Evolutionary conservation across 2,113 vertebrate genomes (phyloP), one percentile per base, ranked within the genome.

Genomic region (Anhinga rufa): DNA sequence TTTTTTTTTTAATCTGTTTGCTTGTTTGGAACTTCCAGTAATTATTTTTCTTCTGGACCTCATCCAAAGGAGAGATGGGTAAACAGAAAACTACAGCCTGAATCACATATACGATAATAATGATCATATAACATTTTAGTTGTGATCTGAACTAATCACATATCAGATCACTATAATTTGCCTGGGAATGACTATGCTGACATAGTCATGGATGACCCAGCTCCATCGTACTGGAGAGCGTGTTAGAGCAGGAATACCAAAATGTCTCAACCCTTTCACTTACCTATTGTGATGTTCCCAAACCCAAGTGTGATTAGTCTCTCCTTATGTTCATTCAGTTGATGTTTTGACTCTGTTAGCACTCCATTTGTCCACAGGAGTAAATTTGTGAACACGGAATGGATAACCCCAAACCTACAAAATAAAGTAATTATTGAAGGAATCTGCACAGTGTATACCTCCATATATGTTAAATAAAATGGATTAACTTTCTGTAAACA

Each of bases 331-430:
- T 99, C 98, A 34, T 98, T 99, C 78, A 99, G 95, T 48, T 99
- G 99, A 94, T 99, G 99, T 90, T 99, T 99, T 7, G 99, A 99
- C 92, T 99, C 99, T 5, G 99, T 98, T 97, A 99, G 98, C 82
- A 99, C 98, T 0, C 99, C 98, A 38, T 98, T 99, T 97, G 99
- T 98, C 99, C 99, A 99, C 86, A 99, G 96, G 26, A 99, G 98
- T 54, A 99, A 98, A 97, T 99, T 99, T 72, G 99, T 99, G 95
- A 99, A 99, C 86, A 99, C 99, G 0, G 99, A 99, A 69, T 99
- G 99, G 95, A 99, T 99, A 83, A 99, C 98, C 21, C 99, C 99
- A 83, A 99, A 99, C 92, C 99, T 99, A 97, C 28, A 84, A 97
- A 86, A 95, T 54, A 96, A 84, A 70, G 42, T 32, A 54, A n/a